Conservation (phyloP, 2,113 vertebrate genomes). For the Strigops habroptila region DNA sequence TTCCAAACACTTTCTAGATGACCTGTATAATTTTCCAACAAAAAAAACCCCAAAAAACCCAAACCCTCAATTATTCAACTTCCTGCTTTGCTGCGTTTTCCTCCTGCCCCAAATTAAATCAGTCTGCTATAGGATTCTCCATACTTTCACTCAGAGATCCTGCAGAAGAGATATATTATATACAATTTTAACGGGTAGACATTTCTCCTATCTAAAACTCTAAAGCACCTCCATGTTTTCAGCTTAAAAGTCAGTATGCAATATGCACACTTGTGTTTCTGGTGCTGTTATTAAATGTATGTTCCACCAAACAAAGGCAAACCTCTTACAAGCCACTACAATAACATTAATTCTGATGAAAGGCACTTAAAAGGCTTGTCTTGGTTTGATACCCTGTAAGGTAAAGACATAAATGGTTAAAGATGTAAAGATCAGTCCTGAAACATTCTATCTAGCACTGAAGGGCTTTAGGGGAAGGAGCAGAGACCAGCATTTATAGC, state of each 20-base stretch:
- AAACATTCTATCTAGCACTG: neutral
- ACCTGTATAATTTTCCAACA: neutral
- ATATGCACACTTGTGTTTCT: neutral
- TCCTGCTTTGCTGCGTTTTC: neutral
- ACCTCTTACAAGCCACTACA: neutral
- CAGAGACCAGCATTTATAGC: neutral
- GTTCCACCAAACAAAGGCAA: neutral
- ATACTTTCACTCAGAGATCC: neutral
- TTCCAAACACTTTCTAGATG: neutral
- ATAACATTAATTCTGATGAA: neutral
- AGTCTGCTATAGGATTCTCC: neutral
- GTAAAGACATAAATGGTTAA: neutral
- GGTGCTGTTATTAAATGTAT: neutral
- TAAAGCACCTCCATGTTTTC: neutral
- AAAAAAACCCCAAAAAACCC: neutral
- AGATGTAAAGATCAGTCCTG: neutral
- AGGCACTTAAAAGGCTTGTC: neutral
- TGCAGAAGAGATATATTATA: neutral
- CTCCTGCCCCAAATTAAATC: neutral
- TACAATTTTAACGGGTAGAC: neutral
- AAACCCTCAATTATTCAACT: neutral
- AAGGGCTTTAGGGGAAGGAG: neutral
- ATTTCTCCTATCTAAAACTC: neutral
- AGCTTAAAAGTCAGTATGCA: neutral
- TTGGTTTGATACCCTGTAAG: neutral